Conservation (phyloP, 2,113 vertebrate genomes). For the Ramphastos sulfuratus region DNA sequence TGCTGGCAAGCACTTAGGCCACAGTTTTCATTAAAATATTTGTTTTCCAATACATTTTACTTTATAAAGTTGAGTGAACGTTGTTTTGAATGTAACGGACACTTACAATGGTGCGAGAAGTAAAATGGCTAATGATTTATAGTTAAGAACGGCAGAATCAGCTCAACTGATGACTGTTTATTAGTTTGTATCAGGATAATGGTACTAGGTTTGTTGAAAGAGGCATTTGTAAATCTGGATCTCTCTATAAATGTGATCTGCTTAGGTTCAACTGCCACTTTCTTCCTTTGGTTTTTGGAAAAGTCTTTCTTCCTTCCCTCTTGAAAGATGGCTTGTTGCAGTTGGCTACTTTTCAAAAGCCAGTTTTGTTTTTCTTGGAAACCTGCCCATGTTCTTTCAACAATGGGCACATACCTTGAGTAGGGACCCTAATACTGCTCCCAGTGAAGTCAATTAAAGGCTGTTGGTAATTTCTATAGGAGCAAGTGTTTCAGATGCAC, state of each 20-base stretch:
- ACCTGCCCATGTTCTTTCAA: background rate
- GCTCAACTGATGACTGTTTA: background rate
- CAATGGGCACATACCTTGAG: background rate
- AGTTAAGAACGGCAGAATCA: background rate
- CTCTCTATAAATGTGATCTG: conserved; percentile 21
- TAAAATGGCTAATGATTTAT: conserved; percentile 9
- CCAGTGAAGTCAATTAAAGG: conserved; percentile 12
- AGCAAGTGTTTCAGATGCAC: conserved; percentile 47
- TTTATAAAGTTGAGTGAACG: background rate
- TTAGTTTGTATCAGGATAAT: background rate
- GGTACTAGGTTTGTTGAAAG: conserved; percentile 33
- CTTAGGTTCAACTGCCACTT: conserved; percentile 45
- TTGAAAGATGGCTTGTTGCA: conserved; percentile 54
- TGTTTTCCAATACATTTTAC: conserved; percentile 71
- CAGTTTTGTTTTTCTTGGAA: conserved; percentile 12
- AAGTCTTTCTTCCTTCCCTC: conserved; percentile 15
- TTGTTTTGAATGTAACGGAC: background rate
- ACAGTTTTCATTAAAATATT: conserved; percentile 49
- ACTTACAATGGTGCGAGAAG: conserved; percentile 18
- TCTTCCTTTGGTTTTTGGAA: conserved; percentile 53
- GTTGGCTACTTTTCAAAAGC: conserved; percentile 30
- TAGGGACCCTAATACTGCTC: conserved; percentile 27
- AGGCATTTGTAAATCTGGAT: background rate
- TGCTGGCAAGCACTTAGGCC: background rate
- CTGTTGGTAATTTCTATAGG: conserved; percentile 12